phyloP scores from a whole-genome alignment of 2,113 vertebrate genomes.

The Passer domesticus region DNA sequence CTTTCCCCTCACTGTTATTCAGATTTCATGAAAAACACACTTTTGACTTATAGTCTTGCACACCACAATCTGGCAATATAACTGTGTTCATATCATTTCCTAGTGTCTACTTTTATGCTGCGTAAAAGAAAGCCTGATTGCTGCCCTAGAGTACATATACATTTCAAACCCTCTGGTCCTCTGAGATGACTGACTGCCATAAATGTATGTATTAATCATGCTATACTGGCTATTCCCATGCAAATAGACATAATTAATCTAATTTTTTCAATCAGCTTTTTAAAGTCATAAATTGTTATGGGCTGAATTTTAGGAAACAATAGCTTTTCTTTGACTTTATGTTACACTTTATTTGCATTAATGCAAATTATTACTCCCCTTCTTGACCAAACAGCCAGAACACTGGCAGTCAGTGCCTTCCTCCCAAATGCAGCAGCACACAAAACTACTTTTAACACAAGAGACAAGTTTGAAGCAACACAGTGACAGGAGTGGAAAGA shows the following conservation, averaged over 20 bases:
- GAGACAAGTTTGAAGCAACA: background rate
- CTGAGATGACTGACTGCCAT: background rate
- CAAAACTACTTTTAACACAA: background rate
- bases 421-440: background rate
- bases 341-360: background rate
- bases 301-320: background rate
- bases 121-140: background rate
- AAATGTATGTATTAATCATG: background rate
- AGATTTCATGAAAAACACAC: background rate
- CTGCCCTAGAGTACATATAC: background rate
- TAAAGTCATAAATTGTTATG: background rate
- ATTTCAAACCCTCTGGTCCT: background rate
- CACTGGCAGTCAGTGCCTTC: background rate
- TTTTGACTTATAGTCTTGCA: background rate
- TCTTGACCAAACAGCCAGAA: background rate
- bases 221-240: background rate
- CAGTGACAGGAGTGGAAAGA: fast-evolving
- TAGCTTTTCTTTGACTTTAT: background rate
- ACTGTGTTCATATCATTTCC: background rate
- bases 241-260: background rate
- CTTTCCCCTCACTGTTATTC: background rate
- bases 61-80: background rate
- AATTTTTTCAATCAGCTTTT: background rate
- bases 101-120: background rate
- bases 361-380: background rate